Evolutionary conservation across 1,140 invertebrate genomes (phyloP), one percentile per base, ranked within the genome.

Genomic region (Brachionus asplanchnoidis): DNA sequence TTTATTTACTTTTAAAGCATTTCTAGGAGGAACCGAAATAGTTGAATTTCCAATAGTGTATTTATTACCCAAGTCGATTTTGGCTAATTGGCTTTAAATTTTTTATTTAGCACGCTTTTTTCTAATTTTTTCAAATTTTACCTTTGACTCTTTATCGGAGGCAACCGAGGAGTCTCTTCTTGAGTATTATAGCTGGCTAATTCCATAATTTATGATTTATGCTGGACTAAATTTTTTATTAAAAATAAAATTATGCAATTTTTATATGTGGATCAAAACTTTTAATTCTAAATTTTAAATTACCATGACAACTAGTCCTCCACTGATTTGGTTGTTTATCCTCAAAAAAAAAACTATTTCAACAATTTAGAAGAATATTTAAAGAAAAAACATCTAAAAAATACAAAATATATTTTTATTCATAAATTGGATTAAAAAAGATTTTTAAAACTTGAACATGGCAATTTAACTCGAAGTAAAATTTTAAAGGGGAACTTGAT

Each of bases 1-100:
- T 68, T 9, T 42, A 14, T 68, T 86, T 86, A 89, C 88, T 82
- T 87, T 88, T 40, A 89, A 75, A 23, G 87, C 83, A 60, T 86
- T 87, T 84, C 87, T 88, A 65, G 87, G 86, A 36, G 88, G 88
- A 23, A 89, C 75, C 3, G 86, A 44, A 12, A 77, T 53, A 32
- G 17, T 23, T 14, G 87, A 87, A 56, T 86, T 86, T 56, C 85
- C 85, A 3, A 89, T 36, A 83, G 85, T 87, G 70, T 89, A 89
- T 23, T 86, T 86, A 84, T 86, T 36, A n/a, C 53, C 79, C 6
- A 53, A 68, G 7, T 82, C 65, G 20, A 3, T 65, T 66, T 44
- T 26, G 7, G 42, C 11, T 14, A 68, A 28, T 60, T 68, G 36
- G 4, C 65, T 82, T 82, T 65, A 44, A 53, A 36, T 53, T 53